phyloP scores from a whole-genome alignment of 1,140 invertebrate genomes.

The Trialeurodes vaporariorum region DNA sequence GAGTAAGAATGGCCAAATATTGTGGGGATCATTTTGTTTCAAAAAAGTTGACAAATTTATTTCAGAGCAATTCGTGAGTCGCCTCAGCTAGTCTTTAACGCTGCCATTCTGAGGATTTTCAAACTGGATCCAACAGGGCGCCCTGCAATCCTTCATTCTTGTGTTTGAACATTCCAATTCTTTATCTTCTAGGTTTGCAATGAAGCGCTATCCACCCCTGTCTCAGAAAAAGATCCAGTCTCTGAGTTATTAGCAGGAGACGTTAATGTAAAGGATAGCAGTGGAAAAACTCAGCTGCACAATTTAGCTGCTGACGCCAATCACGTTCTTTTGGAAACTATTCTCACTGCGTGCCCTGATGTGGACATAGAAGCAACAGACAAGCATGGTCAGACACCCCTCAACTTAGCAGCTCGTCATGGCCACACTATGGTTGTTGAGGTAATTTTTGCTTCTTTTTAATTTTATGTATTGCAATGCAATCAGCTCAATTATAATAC shows the following conservation, averaged over 20 bases:
- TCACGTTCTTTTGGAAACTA: slow-evolving; percentile 46
- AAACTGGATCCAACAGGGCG: no score
- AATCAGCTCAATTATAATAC: no score
- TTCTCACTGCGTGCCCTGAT: slow-evolving; percentile 44
- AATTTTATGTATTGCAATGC: no score
- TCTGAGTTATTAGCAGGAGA: slow-evolving; percentile 4
- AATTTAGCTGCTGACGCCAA: slow-evolving; percentile 63
- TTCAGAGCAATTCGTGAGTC: no score
- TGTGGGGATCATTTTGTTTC: no score
- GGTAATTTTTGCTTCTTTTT: no score
- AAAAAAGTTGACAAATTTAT: no score
- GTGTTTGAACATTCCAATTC: no score
- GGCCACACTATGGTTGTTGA: slow-evolving; percentile 64
- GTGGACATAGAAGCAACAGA: slow-evolving; percentile 50
- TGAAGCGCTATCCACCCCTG: neutral
- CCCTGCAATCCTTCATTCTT: no score
- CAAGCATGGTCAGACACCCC: slow-evolving; percentile 63
- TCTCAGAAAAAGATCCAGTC: neutral
- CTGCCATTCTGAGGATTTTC: no score
- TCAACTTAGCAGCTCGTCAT: slow-evolving; percentile 70
- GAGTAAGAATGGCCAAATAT: no score
- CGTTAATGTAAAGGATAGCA: slow-evolving; percentile 12
- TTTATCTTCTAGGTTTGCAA: neutral
- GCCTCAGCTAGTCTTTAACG: no score
- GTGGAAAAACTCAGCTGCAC: slow-evolving; percentile 41